Base-by-base conservation (phyloP, 2,888 invertebrate species). In the Acronicta psi region DNA sequence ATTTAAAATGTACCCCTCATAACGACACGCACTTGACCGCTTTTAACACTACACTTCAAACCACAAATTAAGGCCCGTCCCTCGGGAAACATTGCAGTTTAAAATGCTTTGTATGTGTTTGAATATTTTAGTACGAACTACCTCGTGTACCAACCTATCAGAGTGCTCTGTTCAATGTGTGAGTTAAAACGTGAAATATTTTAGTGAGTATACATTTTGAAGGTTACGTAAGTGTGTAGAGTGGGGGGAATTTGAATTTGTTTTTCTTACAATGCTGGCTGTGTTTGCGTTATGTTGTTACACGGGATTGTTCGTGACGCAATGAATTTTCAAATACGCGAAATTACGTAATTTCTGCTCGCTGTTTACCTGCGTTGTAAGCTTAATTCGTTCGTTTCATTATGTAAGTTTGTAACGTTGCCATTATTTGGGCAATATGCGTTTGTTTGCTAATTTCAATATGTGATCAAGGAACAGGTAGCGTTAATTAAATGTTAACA, bases 71-170 rank as follows among this genome's bases (percentile, higher is more conserved):
- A 73, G 66, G 63, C 57, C 54, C 51, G 55, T 75, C 80, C 66
- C 74, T 37, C 40, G 65, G 71, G 71, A 25, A 61, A 62, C 68
- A 70, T 75, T 68, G 68, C 63, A 62, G 71, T 75, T 75, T 75
- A 75, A 70, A 75, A 72, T 72, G 59, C 54, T 72, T 75, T 75
- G 77, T 77, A 61, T 75, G 62, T 55, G 53, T 70, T 58, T 80
- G 69, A 80, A 82, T 82, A 81, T 79, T 80, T 81, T 67, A 80
- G 70, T 53, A 65, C 57, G 61, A 59, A 72, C 68, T 70, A 71
- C 71, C 59, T 63, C 42, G 59, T 57, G 61, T 61, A 46, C 45
- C 55, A 46, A 61, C 81, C 76, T 80, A 79, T 77, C 69, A 62
- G 45, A 60, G 45, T 16, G 38, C 38, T 47, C 52, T 36, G 54